phyloP scores from a whole-genome alignment of 2,888 invertebrate species.

The Allygus modestus region DNA sequence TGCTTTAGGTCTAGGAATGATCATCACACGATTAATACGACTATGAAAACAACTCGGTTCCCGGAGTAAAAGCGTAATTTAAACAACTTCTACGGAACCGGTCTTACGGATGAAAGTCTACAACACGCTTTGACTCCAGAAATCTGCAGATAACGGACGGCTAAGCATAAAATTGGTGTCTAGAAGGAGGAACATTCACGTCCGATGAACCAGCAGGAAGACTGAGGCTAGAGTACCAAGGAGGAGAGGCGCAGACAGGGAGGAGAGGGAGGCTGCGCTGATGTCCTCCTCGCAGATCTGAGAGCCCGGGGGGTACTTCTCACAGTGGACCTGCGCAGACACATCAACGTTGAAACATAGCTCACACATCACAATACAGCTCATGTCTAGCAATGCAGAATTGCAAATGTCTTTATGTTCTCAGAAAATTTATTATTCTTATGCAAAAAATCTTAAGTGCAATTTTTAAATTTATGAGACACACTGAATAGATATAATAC shows the following conservation, averaged over 20 bases:
- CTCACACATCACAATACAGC: neutral
- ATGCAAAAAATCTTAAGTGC: too few relatives aligned
- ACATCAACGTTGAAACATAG: too few relatives aligned
- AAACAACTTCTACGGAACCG: neutral
- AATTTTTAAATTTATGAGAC: too few relatives aligned
- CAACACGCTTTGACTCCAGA: slow-evolving; percentile 5
- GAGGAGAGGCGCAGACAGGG: neutral
- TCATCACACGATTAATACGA: neutral
- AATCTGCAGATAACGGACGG: slow-evolving; percentile 17
- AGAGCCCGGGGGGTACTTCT: slow-evolving; percentile 47
- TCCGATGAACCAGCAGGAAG: slow-evolving; percentile 28
- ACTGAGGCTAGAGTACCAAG: neutral
- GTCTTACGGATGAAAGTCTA: neutral
- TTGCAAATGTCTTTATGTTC: too few relatives aligned
- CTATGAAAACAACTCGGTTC: neutral
- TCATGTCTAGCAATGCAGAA: neutral
- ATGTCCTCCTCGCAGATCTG: slow-evolving; percentile 51
- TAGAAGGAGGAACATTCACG: slow-evolving; percentile 12
- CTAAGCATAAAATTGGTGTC: slow-evolving; percentile 37
- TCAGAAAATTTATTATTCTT: too few relatives aligned
- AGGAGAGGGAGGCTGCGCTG: neutral
- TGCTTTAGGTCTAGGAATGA: slow-evolving; percentile 2
- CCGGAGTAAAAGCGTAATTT: slow-evolving; percentile 5
- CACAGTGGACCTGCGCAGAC: slow-evolving; percentile 62
- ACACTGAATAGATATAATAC: too few relatives aligned